phyloP scores from a whole-genome alignment of 2,888 invertebrate species.

The Monopis laevigella region DNA sequence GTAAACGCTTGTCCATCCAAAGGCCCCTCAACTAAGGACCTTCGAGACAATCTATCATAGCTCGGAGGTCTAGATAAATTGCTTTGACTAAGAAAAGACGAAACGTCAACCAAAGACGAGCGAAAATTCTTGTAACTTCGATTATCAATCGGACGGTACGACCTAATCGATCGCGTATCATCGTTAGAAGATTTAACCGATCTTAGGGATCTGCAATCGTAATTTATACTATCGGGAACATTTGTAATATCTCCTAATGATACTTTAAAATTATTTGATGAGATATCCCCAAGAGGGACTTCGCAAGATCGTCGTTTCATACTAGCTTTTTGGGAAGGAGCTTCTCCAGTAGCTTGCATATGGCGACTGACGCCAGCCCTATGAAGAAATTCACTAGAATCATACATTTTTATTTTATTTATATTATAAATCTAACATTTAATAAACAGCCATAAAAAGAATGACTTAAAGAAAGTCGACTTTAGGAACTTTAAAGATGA shows the following conservation, averaged over 20 bases:
- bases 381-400: constrained; percentile 55
- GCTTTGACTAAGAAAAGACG: constrained; percentile 27
- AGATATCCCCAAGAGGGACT: constrained; percentile 55
- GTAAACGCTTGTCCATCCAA: constrained; percentile 43
- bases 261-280: constrained; percentile 56
- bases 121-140: constrained; percentile 55
- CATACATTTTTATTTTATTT: constrained; percentile 40
- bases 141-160: constrained; percentile 52
- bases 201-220: constrained; percentile 45
- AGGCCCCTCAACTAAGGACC: constrained; percentile 48
- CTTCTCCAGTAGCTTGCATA: constrained; percentile 58
- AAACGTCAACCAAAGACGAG: constrained; percentile 50
- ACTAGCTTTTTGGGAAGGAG: constrained; percentile 54
- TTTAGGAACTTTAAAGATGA: constrained; percentile 57
- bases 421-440: constrained; percentile 29
- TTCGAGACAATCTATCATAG: constrained; percentile 53
- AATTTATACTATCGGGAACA: constrained; percentile 30
- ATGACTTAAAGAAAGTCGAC: constrained; percentile 17
- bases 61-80: constrained; percentile 48
- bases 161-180: constrained; percentile 38
- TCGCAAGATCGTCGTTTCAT: constrained; percentile 60
- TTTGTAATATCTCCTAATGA: constrained; percentile 49
- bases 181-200: constrained; percentile 42
- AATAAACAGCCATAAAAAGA: constrained; percentile 1
- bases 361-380: constrained; percentile 59